A percentile compares a stretch with the other conserved stretches of the same genome.
phyloP scores from a whole-genome alignment of 2,888 invertebrate species.

The Chymomyza fuscimana region DNA sequence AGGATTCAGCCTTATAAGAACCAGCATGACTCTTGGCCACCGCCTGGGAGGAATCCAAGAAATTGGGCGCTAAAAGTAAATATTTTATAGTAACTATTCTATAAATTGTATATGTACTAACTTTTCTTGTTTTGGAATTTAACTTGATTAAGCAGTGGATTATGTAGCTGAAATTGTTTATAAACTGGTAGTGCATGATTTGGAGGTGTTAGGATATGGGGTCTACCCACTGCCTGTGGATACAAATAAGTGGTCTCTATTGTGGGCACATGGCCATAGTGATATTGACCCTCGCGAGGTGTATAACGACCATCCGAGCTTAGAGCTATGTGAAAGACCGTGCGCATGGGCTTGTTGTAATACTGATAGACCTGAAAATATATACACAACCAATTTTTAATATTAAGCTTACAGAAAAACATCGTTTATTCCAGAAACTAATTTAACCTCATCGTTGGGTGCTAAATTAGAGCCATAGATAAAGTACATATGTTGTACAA shows the following conservation, averaged over 20 bases:
- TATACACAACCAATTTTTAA: background rate
- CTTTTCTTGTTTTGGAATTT: conserved; percentile 76
- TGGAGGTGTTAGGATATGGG: conserved; percentile 53
- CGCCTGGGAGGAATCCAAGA: conserved; percentile 57
- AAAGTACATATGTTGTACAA: too few relatives aligned
- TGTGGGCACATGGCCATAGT: conserved; percentile 78
- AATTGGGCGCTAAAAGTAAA: conserved; percentile 57
- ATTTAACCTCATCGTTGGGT: too few relatives aligned
- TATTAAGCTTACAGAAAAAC: too few relatives aligned
- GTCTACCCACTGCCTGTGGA: conserved; percentile 78
- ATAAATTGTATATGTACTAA: conserved; percentile 45
- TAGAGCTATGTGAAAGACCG: conserved; percentile 80
- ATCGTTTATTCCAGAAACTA: too few relatives aligned
- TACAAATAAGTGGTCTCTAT: conserved; percentile 83
- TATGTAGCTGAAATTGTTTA: conserved; percentile 73
- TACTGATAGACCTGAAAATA: conserved; percentile 76
- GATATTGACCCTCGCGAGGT: conserved; percentile 81
- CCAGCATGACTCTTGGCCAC: conserved; percentile 60
- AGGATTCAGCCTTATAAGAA: conserved; percentile 64
- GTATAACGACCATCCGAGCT: conserved; percentile 82
- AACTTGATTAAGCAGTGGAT: conserved; percentile 74
- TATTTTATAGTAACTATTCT: background rate
- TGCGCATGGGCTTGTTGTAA: conserved; percentile 72
- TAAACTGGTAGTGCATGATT: conserved; percentile 72
- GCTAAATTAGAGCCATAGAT: too few relatives aligned